phyloP scores from a whole-genome alignment of 2,888 invertebrate species.

The Pachymerium ferrugineum region DNA sequence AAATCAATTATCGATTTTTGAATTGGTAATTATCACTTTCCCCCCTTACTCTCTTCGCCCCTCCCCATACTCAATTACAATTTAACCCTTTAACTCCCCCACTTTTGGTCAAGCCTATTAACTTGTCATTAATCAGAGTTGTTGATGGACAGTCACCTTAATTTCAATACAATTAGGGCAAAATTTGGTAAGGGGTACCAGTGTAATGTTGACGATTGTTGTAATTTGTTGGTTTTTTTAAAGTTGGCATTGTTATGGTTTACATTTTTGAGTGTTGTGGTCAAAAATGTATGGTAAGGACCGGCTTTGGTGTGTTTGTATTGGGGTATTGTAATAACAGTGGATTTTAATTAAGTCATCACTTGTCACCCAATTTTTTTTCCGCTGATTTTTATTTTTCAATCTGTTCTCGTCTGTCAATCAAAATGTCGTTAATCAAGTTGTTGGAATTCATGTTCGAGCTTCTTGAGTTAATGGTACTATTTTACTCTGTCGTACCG shows the following conservation, averaged over 20 bases:
- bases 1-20: background rate
- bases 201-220: too few species aligned
- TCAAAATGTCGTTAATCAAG: slow-evolving; percentile 17
- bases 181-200: background rate
- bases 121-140: slow-evolving; percentile 11
- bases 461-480: background rate
- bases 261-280: too few species aligned
- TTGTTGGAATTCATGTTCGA: background rate
- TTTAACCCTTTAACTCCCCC: slow-evolving; percentile 10
- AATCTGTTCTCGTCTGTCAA: background rate
- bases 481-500: too few species aligned
- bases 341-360: slow-evolving; percentile 9
- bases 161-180: background rate
- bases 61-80: background rate
- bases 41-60: background rate
- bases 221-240: too few species aligned
- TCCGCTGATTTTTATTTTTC: background rate
- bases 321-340: too few species aligned
- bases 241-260: too few species aligned
- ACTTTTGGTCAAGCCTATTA: background rate
- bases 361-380: background rate
- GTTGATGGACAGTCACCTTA: background rate
- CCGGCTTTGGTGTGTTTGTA: too few species aligned
- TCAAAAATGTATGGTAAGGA: too few species aligned
- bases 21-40: background rate